Evolutionary conservation across 2,888 invertebrate genomes (phyloP).

Genomic region (Epistrophella euchroma): DNA sequence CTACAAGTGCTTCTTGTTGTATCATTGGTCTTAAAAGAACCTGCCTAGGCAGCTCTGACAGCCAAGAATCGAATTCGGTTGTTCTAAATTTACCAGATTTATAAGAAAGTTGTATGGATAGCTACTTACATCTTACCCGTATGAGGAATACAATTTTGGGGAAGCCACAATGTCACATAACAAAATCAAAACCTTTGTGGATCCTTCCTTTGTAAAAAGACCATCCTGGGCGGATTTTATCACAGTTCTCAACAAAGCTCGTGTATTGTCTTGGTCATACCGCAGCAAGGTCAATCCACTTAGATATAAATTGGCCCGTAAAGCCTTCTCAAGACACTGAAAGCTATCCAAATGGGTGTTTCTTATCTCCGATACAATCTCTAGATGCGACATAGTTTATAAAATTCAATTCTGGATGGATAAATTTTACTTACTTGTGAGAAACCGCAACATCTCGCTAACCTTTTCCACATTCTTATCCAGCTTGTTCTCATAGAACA

Average conservation of each 20-base stretch:
- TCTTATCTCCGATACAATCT: conserved; percentile 65
- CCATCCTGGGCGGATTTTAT: conserved; percentile 78
- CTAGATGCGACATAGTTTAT: conserved; percentile 12
- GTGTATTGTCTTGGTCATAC: conserved; percentile 78
- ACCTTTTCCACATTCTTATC: conserved; percentile 56
- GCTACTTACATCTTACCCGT: conserved; percentile 78
- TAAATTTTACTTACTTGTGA: conserved; percentile 63
- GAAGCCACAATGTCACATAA: conserved; percentile 84
- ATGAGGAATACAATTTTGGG: conserved; percentile 81
- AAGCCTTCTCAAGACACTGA: conserved; percentile 77
- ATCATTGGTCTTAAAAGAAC: conserved; percentile 85
- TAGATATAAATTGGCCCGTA: conserved; percentile 78
- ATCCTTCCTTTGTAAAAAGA: conserved; percentile 78
- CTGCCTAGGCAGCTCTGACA: conserved; percentile 85
- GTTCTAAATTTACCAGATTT: conserved; percentile 74
- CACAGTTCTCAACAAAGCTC: conserved; percentile 79
- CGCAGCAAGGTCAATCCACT: conserved; percentile 77
- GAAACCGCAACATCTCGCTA: conserved; percentile 61
- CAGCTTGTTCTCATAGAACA: conserved; percentile 79
- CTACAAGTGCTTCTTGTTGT: conserved; percentile 85
- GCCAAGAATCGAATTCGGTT: conserved; percentile 84
- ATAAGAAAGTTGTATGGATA: background rate
- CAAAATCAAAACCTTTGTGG: conserved; percentile 83
- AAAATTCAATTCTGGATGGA: background rate
- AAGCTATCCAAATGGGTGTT: conserved; percentile 76